These are phyloP conservation scores for Bombus breviceps DNA, from an alignment of 1,140 invertebrate species.

Conservation along the genomic window DNA sequence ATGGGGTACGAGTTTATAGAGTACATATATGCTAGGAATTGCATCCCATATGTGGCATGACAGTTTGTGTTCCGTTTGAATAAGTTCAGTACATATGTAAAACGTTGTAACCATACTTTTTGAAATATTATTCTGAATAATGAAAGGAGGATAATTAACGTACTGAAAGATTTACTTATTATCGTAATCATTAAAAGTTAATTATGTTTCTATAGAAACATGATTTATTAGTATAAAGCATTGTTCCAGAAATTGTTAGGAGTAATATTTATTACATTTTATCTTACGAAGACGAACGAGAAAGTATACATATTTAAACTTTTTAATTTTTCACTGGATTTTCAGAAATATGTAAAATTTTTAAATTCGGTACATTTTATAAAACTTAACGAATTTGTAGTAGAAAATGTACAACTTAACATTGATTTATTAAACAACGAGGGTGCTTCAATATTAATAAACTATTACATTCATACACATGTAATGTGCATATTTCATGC, in stretches of 20 bases:
- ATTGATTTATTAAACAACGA: not conserved
- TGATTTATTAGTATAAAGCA: not conserved
- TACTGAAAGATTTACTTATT: not conserved
- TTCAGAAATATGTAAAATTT: not conserved
- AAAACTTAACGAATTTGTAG: not conserved
- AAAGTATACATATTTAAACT: not conserved
- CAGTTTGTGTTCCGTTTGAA: not conserved
- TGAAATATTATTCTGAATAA: not conserved
- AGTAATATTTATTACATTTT: not conserved
- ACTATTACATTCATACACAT: not conserved
- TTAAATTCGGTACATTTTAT: not conserved
- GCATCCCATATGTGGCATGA: not conserved
- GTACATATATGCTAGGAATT: not conserved
- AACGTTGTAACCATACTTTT: not conserved
- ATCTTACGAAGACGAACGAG: not conserved
- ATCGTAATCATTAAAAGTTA: not conserved
- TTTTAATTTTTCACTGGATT: not conserved
- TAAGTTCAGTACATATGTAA: not conserved
- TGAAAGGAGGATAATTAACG: not conserved
- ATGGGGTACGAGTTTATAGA: slow-evolving; percentile 5
- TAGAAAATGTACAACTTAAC: not conserved
- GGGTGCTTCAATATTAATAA: not conserved
- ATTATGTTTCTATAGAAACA: not conserved
- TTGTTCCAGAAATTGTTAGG: not conserved
- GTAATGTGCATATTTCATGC: not conserved